These are phyloP conservation scores for Sebastiscus tertius DNA, from an alignment of 2,797 vertebrate species.

Conservation along the genomic window DNA sequence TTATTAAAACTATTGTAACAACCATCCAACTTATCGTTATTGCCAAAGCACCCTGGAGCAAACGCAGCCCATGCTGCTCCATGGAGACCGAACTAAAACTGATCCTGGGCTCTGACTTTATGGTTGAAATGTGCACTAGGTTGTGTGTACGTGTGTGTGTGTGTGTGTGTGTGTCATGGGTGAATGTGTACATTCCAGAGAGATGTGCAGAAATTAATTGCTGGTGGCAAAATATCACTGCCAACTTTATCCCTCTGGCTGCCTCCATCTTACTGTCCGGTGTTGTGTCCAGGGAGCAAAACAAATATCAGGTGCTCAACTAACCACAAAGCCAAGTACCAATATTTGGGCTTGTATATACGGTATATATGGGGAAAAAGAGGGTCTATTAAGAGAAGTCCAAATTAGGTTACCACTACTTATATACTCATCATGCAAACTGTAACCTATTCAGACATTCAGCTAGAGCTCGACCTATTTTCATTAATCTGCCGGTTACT, in stretches of 20 bases:
- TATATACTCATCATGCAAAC: not conserved
- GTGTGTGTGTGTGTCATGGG: not conserved
- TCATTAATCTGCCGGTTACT: not conserved
- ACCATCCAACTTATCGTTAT: constrained; percentile 15
- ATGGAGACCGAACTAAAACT: constrained; percentile 1
- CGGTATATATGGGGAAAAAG: not conserved
- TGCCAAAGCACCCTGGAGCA: constrained; percentile 23
- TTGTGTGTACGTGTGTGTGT: not conserved
- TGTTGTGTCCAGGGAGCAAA: not conserved
- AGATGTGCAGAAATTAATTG: constrained; percentile 18
- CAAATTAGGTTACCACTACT: not conserved
- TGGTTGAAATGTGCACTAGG: not conserved
- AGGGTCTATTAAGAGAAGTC: not conserved
- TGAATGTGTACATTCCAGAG: not conserved
- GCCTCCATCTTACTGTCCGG: not conserved
- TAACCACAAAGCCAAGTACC: not conserved
- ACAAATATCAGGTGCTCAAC: not conserved
- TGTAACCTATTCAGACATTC: not conserved
- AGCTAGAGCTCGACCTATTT: not conserved
- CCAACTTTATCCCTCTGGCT: constrained; percentile 17
- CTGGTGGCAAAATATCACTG: constrained; percentile 44
- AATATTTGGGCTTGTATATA: not conserved
- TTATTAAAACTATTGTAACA: constrained; percentile 12
- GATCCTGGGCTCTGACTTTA: not conserved
- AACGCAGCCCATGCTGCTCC: constrained; percentile 10